Base-by-base conservation (phyloP, 1,140 invertebrate genomes). In the Cardiocondyla obscurior region DNA sequence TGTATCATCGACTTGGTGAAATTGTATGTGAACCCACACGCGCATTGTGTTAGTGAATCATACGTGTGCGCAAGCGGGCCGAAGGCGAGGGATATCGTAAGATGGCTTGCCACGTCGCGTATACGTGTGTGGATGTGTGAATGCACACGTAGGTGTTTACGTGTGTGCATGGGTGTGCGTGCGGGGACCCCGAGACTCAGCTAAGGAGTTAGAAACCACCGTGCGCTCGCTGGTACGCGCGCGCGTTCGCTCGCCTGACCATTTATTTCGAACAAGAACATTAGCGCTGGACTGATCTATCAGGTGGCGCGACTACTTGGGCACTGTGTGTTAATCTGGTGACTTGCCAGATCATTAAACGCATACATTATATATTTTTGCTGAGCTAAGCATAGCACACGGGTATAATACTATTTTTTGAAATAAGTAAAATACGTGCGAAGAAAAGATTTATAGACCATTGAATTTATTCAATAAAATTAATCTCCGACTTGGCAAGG, bases 221-320 rank as follows among this genome's bases (percentile, higher is more conserved):
- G 79, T 72, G 83, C 85, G 88, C 74, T 58, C 28, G 67, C 14
- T 16, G 12, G 42, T 4, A 4, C 33, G 22, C 60, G 77, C 49
- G 64, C 67, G 51, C 22, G 67, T 19, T 81, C n/a, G 14, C 64
- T 69, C 67, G 87, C 76, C 69, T 83, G 62, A 77, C 86, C 85
- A 90, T 91, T 91, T 91, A 91, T 91, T 91, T 91, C 83, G 62
- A 90, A 84, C 89, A 88, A 86, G 86, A 85, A 88, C 81, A 79
- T 85, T 60, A 58, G 51, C 33, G 14, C 49, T 36, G n/a, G 39
- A 73, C 67, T 53, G 83, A 87, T 91, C 85, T 90, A 91, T 90
- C 90, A 90, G 88, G 86, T 90, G 90, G 88, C 85, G 74, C 85
- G 85, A 85, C 83, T 89, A 84, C 69, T 74, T 53, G n/a, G 57